These are phyloP conservation scores for Melipona quadrifasciata DNA, from an alignment of 1,140 invertebrate species.

Conservation along the genomic window DNA sequence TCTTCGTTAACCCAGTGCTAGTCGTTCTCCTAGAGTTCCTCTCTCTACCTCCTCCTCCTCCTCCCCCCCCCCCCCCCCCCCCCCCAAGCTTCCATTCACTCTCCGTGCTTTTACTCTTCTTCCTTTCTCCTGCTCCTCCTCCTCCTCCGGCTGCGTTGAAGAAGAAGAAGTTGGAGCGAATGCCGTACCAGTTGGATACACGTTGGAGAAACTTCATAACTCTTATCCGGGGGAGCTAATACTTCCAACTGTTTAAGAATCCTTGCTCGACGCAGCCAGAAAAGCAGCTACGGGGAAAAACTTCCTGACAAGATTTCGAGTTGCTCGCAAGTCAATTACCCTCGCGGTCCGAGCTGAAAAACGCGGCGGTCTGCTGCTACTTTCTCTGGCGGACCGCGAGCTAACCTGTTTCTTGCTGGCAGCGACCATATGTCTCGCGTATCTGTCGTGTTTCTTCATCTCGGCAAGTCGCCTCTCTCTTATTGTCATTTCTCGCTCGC, in stretches of 20 bases:
- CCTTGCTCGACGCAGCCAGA: constrained; percentile 3
- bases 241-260: constrained; percentile 53
- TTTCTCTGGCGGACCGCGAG: background rate
- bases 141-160: background rate
- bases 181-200: constrained; percentile 2
- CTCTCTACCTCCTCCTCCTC: too few relatives aligned
- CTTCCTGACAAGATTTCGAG: constrained; percentile 52
- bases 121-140: too few relatives aligned
- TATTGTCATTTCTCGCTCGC: background rate
- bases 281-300: constrained; percentile 31
- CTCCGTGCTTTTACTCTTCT: background rate
- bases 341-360: constrained; percentile 37
- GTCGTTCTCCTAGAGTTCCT: background rate
- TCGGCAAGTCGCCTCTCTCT: background rate
- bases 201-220: constrained; percentile 13
- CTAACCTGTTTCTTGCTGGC: background rate
- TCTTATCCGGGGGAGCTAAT: constrained; percentile 40
- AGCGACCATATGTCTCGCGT: background rate
- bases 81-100: background rate
- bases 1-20: background rate
- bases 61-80: too few relatives aligned
- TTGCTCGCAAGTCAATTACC: constrained; percentile 60
- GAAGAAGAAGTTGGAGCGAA: background rate
- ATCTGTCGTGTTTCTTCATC: background rate
- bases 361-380: constrained; percentile 1